phyloP scores from a whole-genome alignment of 2,113 vertebrate species.

The Hypocryptadius cinnamomeus region DNA sequence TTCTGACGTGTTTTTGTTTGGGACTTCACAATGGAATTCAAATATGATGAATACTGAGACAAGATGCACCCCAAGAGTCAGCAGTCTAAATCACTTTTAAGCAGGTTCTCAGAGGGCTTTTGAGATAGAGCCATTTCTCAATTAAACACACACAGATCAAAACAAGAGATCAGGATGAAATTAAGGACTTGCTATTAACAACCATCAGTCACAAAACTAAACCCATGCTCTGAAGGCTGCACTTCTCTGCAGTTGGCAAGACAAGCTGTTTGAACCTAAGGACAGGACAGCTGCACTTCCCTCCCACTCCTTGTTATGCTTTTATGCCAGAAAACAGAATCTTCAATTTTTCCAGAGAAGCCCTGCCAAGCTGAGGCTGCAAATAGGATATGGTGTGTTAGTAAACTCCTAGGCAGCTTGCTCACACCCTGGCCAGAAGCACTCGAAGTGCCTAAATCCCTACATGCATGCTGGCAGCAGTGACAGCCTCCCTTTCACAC shows the following conservation, averaged over 20 bases:
- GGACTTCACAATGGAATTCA: not conserved
- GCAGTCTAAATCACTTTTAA: not conserved
- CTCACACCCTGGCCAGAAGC: not conserved
- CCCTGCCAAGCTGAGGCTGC: not conserved
- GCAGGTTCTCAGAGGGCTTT: not conserved
- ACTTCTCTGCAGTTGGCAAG: not conserved
- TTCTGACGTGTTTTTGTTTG: not conserved
- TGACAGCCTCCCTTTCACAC: not conserved
- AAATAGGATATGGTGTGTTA: not conserved
- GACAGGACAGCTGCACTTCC: not conserved
- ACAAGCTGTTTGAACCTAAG: not conserved
- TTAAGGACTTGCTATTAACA: not conserved
- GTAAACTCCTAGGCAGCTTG: not conserved
- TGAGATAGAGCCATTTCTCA: not conserved
- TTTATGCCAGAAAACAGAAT: not conserved
- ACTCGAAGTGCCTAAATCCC: not conserved
- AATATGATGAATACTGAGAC: not conserved
- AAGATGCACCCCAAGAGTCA: not conserved
- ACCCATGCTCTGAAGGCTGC: not conserved
- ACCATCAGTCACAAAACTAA: not conserved
- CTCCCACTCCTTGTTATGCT: not conserved
- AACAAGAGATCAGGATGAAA: not conserved
- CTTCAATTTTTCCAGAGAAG: not conserved
- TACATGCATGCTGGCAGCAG: accelerated
- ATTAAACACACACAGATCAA: not conserved